Conservation (phyloP, 2,113 vertebrate genomes). For the Oplegnathus fasciatus region DNA sequence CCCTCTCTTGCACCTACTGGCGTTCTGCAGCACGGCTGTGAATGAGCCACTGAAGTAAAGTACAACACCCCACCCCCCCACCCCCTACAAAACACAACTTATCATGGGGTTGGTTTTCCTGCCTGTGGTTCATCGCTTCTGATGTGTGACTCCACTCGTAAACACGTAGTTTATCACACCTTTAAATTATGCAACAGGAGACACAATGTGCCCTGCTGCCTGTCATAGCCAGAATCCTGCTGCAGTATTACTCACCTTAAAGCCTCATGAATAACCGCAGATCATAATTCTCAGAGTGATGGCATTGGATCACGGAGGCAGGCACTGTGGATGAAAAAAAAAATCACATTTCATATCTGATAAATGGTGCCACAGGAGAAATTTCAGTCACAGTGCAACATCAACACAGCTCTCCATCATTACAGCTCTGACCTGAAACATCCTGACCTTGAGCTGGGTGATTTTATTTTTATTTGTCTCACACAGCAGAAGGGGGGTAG, state of each 20-base stretch:
- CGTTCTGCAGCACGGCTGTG: constrained; percentile 37
- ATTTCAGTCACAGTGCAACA: not conserved
- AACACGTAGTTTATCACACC: constrained; percentile 51
- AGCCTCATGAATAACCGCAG: constrained; percentile 26
- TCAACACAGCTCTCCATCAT: constrained; percentile 18
- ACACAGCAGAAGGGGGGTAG: constrained; percentile 5
- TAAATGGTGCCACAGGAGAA: not conserved
- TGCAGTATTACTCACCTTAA: constrained; percentile 52
- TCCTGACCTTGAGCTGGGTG: constrained; percentile 69
- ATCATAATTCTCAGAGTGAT: not conserved
- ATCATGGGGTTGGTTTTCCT: not conserved
- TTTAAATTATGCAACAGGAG: constrained; percentile 64
- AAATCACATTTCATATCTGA: not conserved
- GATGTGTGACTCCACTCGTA: constrained; percentile 26
- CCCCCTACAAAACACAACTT: constrained; percentile 39
- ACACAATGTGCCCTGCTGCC: constrained; percentile 17
- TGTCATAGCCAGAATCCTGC: constrained; percentile 13
- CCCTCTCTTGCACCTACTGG: constrained; percentile 26
- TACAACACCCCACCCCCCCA: not conserved
- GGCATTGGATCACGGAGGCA: not conserved
- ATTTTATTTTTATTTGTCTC: constrained; percentile 38
- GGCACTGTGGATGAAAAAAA: not conserved
- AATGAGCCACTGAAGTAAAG: constrained; percentile 52
- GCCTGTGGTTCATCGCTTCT: not conserved
- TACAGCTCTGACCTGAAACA: constrained; percentile 45